A percentile compares a stretch with the other conserved stretches of the same genome.
phyloP scores from a whole-genome alignment of 2,888 invertebrate genomes.

The Andrena flavipes region DNA sequence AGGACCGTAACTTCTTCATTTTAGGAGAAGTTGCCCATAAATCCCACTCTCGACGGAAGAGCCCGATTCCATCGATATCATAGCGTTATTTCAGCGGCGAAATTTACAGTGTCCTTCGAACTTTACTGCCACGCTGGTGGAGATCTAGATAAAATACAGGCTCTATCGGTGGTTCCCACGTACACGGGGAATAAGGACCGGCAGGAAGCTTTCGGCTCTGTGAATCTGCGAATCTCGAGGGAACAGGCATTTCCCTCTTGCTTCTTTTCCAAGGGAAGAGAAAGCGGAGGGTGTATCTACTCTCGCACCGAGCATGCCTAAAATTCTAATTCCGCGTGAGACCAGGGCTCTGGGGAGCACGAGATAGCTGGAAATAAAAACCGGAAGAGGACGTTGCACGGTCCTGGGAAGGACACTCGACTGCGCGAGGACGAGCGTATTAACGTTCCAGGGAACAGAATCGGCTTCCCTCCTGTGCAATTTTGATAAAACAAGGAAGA shows the following conservation, averaged over 20 bases:
- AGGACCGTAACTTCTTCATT: conserved; percentile 9
- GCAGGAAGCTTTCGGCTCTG: conserved; percentile 10
- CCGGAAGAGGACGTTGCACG: not conserved
- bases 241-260: not conserved
- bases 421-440: not conserved
- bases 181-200: conserved; percentile 6
- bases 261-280: not conserved
- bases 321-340: conserved; percentile 39
- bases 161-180: conserved; percentile 4
- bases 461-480: not conserved
- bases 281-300: not conserved
- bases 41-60: not conserved
- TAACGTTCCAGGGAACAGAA: not conserved
- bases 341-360: not conserved
- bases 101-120: conserved; percentile 39
- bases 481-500: not conserved
- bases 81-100: conserved; percentile 5
- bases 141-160: conserved; percentile 31
- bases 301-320: conserved; percentile 4
- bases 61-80: conserved; percentile 5
- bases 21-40: conserved; percentile 1
- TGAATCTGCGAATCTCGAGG: conserved; percentile 29
- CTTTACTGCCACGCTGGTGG: conserved; percentile 14
- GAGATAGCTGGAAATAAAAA: conserved; percentile 10
- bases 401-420: not conserved